A percentile compares a stretch with the other conserved stretches of the same genome.
phyloP scores from a whole-genome alignment of 2,888 invertebrate species.

The Drosophila robusta region DNA sequence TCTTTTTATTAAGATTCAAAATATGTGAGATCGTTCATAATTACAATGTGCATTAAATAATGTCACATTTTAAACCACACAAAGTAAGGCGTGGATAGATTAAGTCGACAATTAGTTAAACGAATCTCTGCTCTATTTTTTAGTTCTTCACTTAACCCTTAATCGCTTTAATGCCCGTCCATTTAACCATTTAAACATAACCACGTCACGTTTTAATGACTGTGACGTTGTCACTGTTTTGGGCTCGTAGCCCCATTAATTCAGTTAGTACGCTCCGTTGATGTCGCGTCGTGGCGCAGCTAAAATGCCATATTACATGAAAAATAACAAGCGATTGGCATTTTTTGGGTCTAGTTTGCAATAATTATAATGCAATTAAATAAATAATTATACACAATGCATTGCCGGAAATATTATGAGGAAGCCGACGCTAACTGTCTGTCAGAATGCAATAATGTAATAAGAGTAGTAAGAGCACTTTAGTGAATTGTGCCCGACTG shows the following conservation, averaged over 20 bases:
- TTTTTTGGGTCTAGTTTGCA: background rate
- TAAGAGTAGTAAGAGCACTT: background rate
- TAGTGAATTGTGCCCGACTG: background rate
- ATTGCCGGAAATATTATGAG: conserved; percentile 19
- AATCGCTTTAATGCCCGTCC: conserved; percentile 1
- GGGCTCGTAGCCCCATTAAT: conserved; percentile 22
- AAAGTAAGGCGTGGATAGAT: background rate
- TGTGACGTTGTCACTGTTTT: conserved; percentile 23
- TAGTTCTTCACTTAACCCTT: background rate
- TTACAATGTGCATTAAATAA: no score
- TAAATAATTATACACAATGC: conserved; percentile 38
- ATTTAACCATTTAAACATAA: conserved; percentile 16
- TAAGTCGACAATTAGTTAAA: no score
- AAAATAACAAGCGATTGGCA: conserved; percentile 25
- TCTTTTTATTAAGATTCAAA: no score
- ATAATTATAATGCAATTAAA: conserved; percentile 49
- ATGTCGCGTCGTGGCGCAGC: background rate
- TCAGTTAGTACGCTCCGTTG: conserved; percentile 28
- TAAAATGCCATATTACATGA: conserved; percentile 24
- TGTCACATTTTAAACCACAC: no score
- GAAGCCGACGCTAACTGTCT: conserved; percentile 3
- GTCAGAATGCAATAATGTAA: conserved; percentile 13
- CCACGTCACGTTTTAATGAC: conserved; percentile 31
- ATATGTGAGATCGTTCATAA: no score
- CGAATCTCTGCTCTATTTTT: background rate